These are phyloP conservation scores for Alviniconcha marisindica DNA, from an alignment of 1,140 invertebrate genomes.

Conservation along the genomic window DNA sequence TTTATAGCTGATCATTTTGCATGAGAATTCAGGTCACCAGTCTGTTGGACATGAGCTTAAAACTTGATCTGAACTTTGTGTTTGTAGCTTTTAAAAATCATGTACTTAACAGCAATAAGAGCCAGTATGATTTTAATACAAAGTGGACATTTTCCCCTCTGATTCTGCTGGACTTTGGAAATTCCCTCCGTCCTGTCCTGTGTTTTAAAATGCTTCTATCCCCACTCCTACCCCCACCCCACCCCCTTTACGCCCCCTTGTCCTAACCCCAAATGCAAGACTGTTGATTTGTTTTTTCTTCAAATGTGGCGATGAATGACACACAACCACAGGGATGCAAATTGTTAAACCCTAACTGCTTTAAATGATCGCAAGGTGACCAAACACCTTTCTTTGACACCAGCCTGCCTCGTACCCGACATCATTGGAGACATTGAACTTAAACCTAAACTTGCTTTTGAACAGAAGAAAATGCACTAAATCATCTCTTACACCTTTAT, in stretches of 20 bases:
- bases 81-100: no score
- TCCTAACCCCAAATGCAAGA: neutral
- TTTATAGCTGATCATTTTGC: no score
- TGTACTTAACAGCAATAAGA: no score
- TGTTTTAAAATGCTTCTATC: no score
- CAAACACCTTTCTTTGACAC: neutral
- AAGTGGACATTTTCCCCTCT: no score
- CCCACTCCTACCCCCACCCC: no score
- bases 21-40: no score
- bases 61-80: no score
- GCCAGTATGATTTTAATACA: no score
- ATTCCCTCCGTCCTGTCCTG: neutral
- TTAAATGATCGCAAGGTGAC: constrained; percentile 14
- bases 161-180: no score
- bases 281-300: neutral
- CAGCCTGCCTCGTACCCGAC: constrained; percentile 2
- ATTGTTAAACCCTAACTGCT: constrained; percentile 22
- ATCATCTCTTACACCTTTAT: constrained; percentile 7
- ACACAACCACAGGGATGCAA: constrained; percentile 27
- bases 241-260: no score
- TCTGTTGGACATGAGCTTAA: no score
- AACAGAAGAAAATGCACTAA: constrained; percentile 20
- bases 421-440: neutral
- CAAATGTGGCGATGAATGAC: neutral
- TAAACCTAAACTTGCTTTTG: neutral